Base-by-base conservation (phyloP, 2,888 invertebrate genomes). In the Hipparchia sbordonii region DNA sequence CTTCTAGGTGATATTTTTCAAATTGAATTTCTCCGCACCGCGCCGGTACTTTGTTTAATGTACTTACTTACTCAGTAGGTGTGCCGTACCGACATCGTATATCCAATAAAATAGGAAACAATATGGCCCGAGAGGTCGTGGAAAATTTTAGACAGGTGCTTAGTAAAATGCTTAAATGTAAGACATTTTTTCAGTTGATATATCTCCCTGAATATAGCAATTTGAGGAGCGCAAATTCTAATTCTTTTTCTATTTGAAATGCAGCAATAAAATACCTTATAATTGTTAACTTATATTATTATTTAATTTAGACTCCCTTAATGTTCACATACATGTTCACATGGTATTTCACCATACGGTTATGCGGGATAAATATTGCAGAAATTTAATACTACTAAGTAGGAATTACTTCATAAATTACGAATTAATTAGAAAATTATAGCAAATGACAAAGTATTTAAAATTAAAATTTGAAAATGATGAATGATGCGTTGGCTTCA, bases 1-100 rank as follows among this genome's bases (percentile, higher is more conserved):
- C 74, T 78, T 73, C 73, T 75, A 74, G 70, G 77, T 79, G 77
- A 82, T 79, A 80, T 79, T 82, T 85, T 79, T 80, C 79, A 82
- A 84, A 84, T 84, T 82, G 79, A 83, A 84, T 86, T 84, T 80
- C 79, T 80, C 61, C 67, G 74, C 81, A 78, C 74, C 77, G 76
- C 77, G 72, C 70, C 59, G 77, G 75, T 80, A 82, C 79, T 83
- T 82, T 83, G 79, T 80, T 80, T 84, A 84, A 86, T 85, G 82
- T 80, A 79, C 74, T 79, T 63, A 63, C 65, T 46, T 62, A 62
- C 46, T 62, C 62, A 10, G 76, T 82, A 83, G 83, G 84, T 84
- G 80, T 83, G 82, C 78, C 10, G 23, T 7, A 52, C 6, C 51
- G 13, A 63, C 10, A 48, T 23, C 6, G 10, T 52, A 23, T 51